Percentiles rank a stretch among this genome's conserved stretches.
Conservation (phyloP, 1,140 invertebrate genomes). For the Brachionus manjavacas region DNA sequence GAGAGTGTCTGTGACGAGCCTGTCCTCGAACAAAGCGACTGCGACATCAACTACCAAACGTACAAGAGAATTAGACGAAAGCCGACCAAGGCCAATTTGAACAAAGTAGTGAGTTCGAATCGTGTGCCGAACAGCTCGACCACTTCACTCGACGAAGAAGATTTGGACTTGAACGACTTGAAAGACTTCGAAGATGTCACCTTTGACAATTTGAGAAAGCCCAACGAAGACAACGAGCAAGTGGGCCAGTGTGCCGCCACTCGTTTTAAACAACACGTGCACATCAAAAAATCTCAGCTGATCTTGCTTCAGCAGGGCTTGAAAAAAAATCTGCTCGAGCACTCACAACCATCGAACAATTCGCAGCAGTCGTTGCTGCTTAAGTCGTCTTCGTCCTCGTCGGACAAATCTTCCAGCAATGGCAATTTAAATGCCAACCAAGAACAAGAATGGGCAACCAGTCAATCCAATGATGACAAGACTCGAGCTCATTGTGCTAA, state of each 20-base stretch:
- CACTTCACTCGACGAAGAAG: conserved; percentile 29
- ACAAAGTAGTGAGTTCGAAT: neutral
- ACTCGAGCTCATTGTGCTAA: neutral
- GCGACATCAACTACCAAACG: neutral
- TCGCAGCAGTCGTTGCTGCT: neutral
- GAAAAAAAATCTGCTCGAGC: neutral
- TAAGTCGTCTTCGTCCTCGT: conserved; percentile 6
- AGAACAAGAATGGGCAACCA: neutral
- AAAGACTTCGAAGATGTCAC: conserved; percentile 41
- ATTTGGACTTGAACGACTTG: conserved; percentile 32
- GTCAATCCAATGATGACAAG: too few relatives aligned
- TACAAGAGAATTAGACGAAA: neutral
- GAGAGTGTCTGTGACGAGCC: too few relatives aligned
- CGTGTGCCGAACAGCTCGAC: neutral
- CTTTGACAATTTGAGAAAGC: conserved; percentile 38
- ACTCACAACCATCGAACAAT: neutral
- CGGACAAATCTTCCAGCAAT: neutral
- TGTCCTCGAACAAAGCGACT: neutral
- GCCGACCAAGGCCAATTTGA: neutral
- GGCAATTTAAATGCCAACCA: neutral
- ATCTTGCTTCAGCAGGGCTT: neutral
- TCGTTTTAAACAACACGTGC: neutral
- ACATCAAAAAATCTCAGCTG: neutral
- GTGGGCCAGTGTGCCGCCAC: neutral
- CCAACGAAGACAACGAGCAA: neutral